Evolutionary conservation across 2,113 vertebrate genomes (phyloP).

Genomic region (Stomatorhinus ivindoensis): DNA sequence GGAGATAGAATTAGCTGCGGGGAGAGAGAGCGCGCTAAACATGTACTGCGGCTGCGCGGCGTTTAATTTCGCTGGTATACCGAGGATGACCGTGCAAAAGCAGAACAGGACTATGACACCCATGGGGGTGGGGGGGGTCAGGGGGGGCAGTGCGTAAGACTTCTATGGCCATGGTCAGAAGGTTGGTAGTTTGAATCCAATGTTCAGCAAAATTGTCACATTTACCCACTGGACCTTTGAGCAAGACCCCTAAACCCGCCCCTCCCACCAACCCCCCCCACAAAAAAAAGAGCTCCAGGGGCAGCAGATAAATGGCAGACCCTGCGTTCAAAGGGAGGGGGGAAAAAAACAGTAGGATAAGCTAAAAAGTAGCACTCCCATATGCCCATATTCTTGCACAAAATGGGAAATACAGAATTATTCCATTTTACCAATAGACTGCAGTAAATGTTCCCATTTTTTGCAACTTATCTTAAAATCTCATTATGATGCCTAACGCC

Average conservation of each 20-base stretch:
- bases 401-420: background rate
- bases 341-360: background rate
- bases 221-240: background rate
- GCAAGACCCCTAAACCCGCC: background rate
- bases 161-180: background rate
- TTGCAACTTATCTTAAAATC: background rate
- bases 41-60: background rate
- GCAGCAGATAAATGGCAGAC: background rate
- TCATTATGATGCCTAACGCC: background rate
- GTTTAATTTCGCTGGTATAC: background rate
- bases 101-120: background rate
- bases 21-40: background rate
- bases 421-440: background rate
- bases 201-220: background rate
- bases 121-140: no score
- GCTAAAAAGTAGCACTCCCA: background rate
- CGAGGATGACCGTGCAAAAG: background rate
- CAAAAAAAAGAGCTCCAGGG: background rate
- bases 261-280: no score
- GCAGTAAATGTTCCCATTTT: background rate
- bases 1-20: slow-evolving; percentile 81
- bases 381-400: background rate
- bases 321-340: background rate
- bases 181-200: background rate
- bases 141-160: background rate